Evolutionary conservation across 2,113 vertebrate genomes (phyloP).

Genomic region (Malurus melanocephalus): DNA sequence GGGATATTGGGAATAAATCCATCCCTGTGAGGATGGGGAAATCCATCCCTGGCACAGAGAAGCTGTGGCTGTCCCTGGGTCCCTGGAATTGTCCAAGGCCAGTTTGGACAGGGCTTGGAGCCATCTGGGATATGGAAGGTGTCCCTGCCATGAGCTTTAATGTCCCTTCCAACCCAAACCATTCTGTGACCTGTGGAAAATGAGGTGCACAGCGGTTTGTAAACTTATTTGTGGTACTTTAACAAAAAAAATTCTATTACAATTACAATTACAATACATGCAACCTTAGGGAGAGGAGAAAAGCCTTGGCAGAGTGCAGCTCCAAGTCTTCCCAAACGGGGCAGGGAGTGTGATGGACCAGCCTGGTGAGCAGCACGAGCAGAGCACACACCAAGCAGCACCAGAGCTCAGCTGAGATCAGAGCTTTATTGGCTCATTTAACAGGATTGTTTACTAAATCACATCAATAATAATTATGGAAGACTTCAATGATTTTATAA

Average conservation of each 20-base stretch:
- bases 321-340: not conserved
- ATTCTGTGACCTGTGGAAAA: not conserved
- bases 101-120: not conserved
- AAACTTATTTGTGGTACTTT: not conserved
- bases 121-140: accelerated
- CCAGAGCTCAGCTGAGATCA: not conserved
- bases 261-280: not conserved
- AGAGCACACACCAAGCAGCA: accelerated
- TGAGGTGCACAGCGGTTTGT: not conserved
- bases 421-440: not conserved
- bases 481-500: not conserved
- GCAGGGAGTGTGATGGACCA: not conserved
- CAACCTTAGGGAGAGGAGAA: not conserved
- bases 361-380: not conserved
- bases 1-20: not conserved
- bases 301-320: not conserved
- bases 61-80: not conserved
- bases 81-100: not conserved
- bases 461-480: not conserved
- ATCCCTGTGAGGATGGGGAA: not conserved
- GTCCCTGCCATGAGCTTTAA: not conserved
- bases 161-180: not conserved
- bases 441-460: not conserved
- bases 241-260: not conserved
- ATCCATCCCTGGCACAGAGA: not conserved